phyloP scores from a whole-genome alignment of 2,113 vertebrate species.

The Pitta sordida region DNA sequence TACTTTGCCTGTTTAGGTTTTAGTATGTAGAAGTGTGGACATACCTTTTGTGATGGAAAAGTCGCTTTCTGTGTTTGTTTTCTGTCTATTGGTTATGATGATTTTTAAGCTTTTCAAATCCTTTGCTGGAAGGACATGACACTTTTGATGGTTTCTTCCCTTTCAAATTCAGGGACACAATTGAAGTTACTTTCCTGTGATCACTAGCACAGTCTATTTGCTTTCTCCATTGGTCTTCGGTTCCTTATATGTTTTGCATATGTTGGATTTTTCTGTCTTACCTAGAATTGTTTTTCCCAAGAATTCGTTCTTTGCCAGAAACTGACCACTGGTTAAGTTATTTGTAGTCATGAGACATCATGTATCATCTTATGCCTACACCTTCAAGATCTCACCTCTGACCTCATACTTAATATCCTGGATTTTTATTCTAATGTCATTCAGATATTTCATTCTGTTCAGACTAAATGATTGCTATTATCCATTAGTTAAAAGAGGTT shows the following conservation, averaged over 20 bases:
- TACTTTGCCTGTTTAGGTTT: background rate
- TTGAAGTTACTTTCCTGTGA: background rate
- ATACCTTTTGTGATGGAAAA: background rate
- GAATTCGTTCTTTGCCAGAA: background rate
- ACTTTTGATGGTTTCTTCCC: background rate
- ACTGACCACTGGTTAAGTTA: background rate
- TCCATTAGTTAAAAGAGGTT: background rate
- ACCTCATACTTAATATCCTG: background rate
- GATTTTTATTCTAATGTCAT: background rate
- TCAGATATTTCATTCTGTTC: background rate
- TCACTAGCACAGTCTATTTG: background rate
- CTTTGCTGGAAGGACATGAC: background rate
- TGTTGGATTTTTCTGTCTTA: background rate
- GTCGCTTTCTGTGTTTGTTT: background rate
- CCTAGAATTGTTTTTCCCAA: background rate
- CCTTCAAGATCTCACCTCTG: background rate
- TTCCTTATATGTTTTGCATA: background rate
- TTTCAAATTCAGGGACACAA: background rate
- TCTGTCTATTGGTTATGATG: background rate
- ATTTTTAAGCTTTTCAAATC: background rate
- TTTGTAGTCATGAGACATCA: background rate
- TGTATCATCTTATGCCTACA: background rate
- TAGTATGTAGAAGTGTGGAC: background rate
- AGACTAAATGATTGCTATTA: background rate
- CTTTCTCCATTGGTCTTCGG: background rate